Evolutionary conservation across 2,888 invertebrate species (phyloP), one percentile per base, ranked within the genome.

Genomic region (Chelonus formosanus): DNA sequence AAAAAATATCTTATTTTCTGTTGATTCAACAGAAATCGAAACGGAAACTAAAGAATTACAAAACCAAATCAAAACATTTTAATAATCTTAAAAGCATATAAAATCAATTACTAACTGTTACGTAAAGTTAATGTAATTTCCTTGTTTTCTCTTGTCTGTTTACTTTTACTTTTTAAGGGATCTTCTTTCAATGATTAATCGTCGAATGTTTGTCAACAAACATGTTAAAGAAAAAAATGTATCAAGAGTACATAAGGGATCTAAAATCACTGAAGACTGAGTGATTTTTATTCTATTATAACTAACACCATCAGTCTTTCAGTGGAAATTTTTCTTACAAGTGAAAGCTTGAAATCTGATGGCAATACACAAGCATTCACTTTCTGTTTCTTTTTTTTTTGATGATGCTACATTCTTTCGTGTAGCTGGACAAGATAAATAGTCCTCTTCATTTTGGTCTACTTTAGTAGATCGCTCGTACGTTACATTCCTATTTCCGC

Each of bases 271-370:
- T 63, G 20, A 67, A 66, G 68, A 64, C 68, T 70, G 62, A 61
- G 69, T 63, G 69, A 70, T 20, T 76, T 78, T 78, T 76, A 77
- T 80, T 79, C 76, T 76, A 76, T 79, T 20, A 20, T 74, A 75
- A 69, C 55, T 63, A 69, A 63, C 67, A 73, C 74, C 78, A 78
- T 80, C 76, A 73, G 74, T 80, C 79, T 80, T 75, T 65, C 57
- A 68, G 64, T 73, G 72, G 71, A 70, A 70, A 70, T 74, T 72
- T 73, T 71, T 71, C 47, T 58, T 60, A 40, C 6, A 40, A 40
- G 40, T 67, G 66, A 57, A 68, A 65, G 47, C 67, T 36, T 67
- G 63, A 40, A 48, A 56, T 53, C 62, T n/a, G 45, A 53, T 52
- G 8, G 35, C 20, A 20, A 2, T 10, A 36, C 48, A 40, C 43